Percentiles rank a stretch among this genome's conserved stretches.
Evolutionary conservation across 2,888 invertebrate genomes (phyloP).

Genomic region (Sarcophaga subvicina): DNA sequence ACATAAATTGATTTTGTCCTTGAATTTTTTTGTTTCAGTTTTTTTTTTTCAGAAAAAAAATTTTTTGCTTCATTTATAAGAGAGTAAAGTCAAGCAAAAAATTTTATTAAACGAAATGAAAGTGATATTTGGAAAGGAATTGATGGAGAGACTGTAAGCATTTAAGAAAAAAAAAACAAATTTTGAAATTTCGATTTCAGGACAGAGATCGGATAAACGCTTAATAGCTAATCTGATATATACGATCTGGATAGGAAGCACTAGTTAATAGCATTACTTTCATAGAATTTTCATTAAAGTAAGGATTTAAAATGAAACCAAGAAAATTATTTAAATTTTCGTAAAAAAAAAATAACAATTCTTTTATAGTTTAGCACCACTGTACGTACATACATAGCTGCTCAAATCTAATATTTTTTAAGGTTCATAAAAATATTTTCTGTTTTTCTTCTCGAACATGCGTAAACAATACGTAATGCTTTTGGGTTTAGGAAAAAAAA

Average conservation of each 20-base stretch:
- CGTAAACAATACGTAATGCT: neutral
- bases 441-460: neutral
- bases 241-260: no score
- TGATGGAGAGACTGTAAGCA: neutral
- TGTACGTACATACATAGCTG: no score
- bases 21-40: neutral
- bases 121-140: neutral
- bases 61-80: constrained; percentile 4
- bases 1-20: neutral
- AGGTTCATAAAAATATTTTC: neutral
- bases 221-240: no score
- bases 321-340: neutral
- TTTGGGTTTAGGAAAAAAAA: neutral
- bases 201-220: no score
- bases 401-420: neutral
- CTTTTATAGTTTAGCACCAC: no score
- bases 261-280: no score
- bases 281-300: no score
- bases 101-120: constrained; percentile 1
- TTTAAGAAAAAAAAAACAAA: neutral
- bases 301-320: neutral
- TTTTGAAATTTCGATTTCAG: no score
- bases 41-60: neutral
- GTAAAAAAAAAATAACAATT: no score
- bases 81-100: neutral